Percentiles rank a stretch among this genome's conserved stretches.
Evolutionary conservation across 1,140 invertebrate genomes (phyloP).

Genomic region (Myzus persicae): DNA sequence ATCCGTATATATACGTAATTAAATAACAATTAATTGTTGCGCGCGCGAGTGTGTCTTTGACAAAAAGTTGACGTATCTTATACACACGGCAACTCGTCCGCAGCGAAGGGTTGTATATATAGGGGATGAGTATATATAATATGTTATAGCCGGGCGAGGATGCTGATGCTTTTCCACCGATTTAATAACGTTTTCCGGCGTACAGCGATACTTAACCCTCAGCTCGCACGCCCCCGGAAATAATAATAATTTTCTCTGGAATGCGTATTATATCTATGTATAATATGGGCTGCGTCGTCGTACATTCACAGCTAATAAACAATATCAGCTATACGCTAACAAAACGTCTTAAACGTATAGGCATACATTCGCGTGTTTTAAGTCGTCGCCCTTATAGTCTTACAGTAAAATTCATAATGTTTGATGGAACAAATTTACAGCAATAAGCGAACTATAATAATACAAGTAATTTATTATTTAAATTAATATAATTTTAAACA

Average conservation of each 20-base stretch:
- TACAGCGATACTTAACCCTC: constrained; percentile 33
- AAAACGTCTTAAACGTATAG: background rate
- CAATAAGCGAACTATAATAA: background rate
- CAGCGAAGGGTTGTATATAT: background rate
- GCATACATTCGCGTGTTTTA: background rate
- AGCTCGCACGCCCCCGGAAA: background rate
- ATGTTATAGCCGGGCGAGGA: background rate
- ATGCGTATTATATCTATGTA: background rate
- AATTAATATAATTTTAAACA: background rate
- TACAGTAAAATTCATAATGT: background rate
- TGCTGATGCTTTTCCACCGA: background rate
- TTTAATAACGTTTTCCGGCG: constrained; percentile 37
- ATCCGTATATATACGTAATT: constrained; percentile 14
- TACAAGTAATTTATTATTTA: background rate
- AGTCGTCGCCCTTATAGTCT: background rate
- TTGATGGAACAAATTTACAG: background rate
- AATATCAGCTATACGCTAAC: background rate
- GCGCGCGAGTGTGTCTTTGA: constrained; percentile 15
- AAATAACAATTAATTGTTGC: constrained; percentile 38
- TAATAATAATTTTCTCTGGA: constrained; percentile 38
- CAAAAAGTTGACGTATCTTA: constrained; percentile 39
- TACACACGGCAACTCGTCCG: background rate
- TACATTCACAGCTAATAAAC: background rate
- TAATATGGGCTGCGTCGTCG: background rate
- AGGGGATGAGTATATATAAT: background rate